These are phyloP conservation scores for Iguana delicatissima DNA, from an alignment of 2,797 vertebrate genomes.

Conservation along the genomic window DNA sequence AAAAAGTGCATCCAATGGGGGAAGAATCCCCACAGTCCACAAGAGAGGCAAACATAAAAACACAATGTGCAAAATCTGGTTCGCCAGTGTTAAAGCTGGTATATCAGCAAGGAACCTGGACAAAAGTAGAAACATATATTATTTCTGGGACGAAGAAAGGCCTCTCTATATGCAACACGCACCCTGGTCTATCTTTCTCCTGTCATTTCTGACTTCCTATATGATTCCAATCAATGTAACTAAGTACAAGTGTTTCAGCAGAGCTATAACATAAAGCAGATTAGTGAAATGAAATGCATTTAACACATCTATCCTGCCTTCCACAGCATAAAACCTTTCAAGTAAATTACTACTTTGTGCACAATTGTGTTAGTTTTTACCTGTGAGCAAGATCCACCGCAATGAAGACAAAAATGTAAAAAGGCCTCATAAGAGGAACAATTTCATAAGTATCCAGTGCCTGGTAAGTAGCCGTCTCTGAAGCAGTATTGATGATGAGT, in stretches of 20 bases:
- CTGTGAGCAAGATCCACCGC: constrained; percentile 92
- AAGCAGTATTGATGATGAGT: constrained; percentile 92
- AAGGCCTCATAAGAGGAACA: constrained; percentile 93
- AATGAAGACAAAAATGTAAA: constrained; percentile 94
- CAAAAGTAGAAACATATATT: constrained; percentile 72
- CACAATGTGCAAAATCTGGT: constrained; percentile 93
- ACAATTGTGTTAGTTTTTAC: constrained; percentile 77
- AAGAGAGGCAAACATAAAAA: constrained; percentile 94
- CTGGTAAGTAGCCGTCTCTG: constrained; percentile 96
- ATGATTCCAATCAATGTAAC: background rate
- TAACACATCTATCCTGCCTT: background rate
- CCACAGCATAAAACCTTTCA: background rate
- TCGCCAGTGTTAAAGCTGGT: constrained; percentile 88
- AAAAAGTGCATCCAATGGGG: constrained; percentile 93
- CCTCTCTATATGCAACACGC: background rate
- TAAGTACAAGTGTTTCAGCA: constrained; percentile 13
- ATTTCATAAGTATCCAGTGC: constrained; percentile 96
- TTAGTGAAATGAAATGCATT: constrained; percentile 46
- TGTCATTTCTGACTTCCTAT: background rate
- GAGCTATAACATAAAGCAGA: constrained; percentile 28
- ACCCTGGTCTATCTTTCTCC: background rate
- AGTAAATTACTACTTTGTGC: constrained; percentile 21
- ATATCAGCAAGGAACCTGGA: constrained; percentile 86
- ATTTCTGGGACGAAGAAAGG: constrained; percentile 41
- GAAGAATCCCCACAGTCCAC: constrained; percentile 94